Conservation (phyloP, 2,888 invertebrate genomes). For the Ormyrus pomaceus region DNA sequence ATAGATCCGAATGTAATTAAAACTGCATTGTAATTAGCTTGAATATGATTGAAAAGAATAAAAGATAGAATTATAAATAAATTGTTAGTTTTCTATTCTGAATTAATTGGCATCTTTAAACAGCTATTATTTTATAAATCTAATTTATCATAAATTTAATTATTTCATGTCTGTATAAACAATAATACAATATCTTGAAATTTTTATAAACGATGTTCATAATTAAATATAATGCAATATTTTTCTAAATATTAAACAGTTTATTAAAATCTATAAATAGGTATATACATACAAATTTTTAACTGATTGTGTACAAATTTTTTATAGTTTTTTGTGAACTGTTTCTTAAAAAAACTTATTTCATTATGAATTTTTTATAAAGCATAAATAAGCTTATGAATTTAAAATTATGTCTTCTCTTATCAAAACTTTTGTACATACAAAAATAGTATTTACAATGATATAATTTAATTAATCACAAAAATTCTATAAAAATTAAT, state of each 20-base stretch:
- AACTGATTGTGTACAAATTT: neutral
- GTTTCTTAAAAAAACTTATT: too few species aligned
- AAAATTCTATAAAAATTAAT: constrained; percentile 15
- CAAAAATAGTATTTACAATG: constrained; percentile 39
- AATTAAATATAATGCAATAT: too few species aligned
- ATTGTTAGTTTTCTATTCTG: constrained; percentile 12
- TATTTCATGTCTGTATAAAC: too few species aligned
- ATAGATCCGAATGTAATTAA: constrained; percentile 49
- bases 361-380: too few species aligned
- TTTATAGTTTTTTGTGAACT: neutral
- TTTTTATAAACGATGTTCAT: too few species aligned
- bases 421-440: neutral
- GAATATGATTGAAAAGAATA: constrained; percentile 46
- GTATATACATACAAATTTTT: neutral
- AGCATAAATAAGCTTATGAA: too few species aligned
- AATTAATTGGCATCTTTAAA: neutral
- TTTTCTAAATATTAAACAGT: too few species aligned
- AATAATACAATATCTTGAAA: too few species aligned
- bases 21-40: constrained; percentile 53
- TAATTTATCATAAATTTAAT: too few species aligned
- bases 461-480: constrained; percentile 4
- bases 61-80: constrained; percentile 48
- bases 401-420: too few species aligned
- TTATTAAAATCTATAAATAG: neutral
- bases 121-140: neutral